Base-by-base conservation (phyloP, 2,113 vertebrate genomes). In the Perca schrenkii region DNA sequence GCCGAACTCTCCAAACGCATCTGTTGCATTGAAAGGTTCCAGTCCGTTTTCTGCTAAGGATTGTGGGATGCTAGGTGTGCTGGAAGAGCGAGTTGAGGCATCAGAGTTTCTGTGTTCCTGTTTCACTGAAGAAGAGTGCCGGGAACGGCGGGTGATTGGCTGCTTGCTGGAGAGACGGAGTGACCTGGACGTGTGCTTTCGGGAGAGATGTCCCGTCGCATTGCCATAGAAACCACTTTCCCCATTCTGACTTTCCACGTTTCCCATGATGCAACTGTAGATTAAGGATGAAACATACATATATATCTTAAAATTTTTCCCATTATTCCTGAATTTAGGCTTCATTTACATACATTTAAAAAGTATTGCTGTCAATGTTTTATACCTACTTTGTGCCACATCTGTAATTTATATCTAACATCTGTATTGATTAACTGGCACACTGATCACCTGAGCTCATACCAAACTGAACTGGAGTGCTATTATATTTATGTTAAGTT, bases 51-150 rank as follows among this genome's bases (percentile, higher is more conserved):
- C 97, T 0, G 96, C 97, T 84, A 99, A 87, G 40, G 98, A 98
- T 89, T 98, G 98, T n/a, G 98, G 98, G 93, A 99, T 99, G 94
- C 98, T 99, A 7, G 98, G 98, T 0, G 98, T 99, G 93, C 98
- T 99, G 93, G 97, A 99, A 82, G 98, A 99, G 14, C 98, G 96
- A 1, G 96, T 97, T 86, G 97, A 98, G 77, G 97, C 95, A 81
- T 98, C 97, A 0, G 97, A 97, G 94, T 91, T 96, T 49, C 97
- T 93, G 93, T 97, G 97, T 62, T 95, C 94, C 19, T 90, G 89
- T 86, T 98, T 99, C 43, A 95, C 96, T 0, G 97, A 96, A 21
- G 97, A 96, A 1, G 96, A 94, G 3, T 96, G 96, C n/a, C 97
- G 94, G 0, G 94, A 84, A 12, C 96, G 95, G 8, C 96, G 96